Conservation (phyloP, 2,888 invertebrate species). For the Helleia helle region DNA sequence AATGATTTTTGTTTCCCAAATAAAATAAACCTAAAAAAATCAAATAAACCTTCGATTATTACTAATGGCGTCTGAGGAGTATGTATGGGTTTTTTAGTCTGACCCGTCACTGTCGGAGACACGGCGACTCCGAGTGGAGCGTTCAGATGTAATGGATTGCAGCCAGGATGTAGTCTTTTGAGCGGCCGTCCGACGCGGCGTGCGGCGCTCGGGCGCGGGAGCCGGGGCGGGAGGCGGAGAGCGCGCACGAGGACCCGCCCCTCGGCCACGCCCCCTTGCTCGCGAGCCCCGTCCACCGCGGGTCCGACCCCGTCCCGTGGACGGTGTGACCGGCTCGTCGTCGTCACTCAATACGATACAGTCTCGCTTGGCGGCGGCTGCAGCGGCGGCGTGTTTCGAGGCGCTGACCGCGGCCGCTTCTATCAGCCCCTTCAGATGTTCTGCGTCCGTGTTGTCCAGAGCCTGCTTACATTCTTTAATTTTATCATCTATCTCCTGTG, state of each 20-base stretch:
- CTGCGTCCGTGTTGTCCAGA: constrained; percentile 47
- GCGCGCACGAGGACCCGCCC: constrained; percentile 14
- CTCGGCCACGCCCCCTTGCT: constrained; percentile 13
- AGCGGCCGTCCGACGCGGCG: constrained; percentile 52
- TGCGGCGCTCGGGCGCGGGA: constrained; percentile 39
- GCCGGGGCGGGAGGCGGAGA: constrained; percentile 19
- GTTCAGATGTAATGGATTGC: constrained; percentile 33
- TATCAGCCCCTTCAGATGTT: constrained; percentile 36
- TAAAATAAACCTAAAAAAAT: too few species aligned
- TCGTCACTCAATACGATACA: constrained; percentile 50
- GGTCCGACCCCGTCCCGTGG: constrained; percentile 21
- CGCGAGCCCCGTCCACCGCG: constrained; percentile 20
- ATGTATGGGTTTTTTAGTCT: too few species aligned
- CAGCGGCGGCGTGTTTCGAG: constrained; percentile 22
- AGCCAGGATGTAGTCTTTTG: constrained; percentile 47
- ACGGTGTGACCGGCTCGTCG: constrained; percentile 26
- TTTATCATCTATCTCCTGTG: constrained; percentile 46
- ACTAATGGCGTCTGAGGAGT: too few species aligned
- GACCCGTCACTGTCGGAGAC: constrained; percentile 53
- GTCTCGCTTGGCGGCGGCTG: constrained; percentile 31
- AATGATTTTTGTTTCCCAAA: too few species aligned
- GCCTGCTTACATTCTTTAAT: constrained; percentile 43
- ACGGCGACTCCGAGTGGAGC: constrained; percentile 32
- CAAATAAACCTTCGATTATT: too few species aligned
- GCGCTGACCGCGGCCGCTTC: constrained; percentile 32